phyloP scores from a whole-genome alignment of 2,113 vertebrate genomes.

The Rostratula benghalensis region DNA sequence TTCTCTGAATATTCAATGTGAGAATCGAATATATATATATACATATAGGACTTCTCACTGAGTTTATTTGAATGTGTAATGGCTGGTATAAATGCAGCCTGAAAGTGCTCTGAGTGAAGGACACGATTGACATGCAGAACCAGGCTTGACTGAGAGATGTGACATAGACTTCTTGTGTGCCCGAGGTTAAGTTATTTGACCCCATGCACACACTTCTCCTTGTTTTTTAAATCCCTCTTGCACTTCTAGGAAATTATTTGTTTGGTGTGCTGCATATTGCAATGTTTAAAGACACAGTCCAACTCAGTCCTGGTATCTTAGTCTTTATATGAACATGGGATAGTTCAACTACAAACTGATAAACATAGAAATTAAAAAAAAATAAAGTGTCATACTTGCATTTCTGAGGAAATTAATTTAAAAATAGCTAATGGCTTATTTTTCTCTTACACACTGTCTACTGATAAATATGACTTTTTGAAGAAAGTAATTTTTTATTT shows the following conservation, averaged over 20 bases:
- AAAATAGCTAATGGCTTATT: background rate
- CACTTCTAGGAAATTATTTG: background rate
- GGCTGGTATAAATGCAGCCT: background rate
- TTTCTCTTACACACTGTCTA: background rate
- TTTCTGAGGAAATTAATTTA: background rate
- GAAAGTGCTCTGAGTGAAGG: background rate
- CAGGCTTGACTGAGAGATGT: background rate
- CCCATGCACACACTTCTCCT: background rate
- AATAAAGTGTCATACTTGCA: background rate
- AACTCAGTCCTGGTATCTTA: background rate
- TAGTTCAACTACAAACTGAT: background rate
- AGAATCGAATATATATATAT: background rate
- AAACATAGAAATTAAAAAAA: background rate
- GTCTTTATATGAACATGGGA: background rate
- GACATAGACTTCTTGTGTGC: background rate
- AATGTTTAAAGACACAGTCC: background rate
- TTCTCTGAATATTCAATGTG: constrained; percentile 27
- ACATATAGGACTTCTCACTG: background rate
- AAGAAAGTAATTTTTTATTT: background rate
- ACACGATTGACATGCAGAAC: background rate
- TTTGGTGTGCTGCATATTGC: background rate
- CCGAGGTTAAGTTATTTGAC: background rate
- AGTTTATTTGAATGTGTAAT: constrained; percentile 5
- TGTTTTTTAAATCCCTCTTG: background rate
- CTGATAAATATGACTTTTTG: background rate